These are phyloP conservation scores for Euwallacea fornicatus DNA, from an alignment of 1,140 invertebrate genomes.

Conservation along the genomic window DNA sequence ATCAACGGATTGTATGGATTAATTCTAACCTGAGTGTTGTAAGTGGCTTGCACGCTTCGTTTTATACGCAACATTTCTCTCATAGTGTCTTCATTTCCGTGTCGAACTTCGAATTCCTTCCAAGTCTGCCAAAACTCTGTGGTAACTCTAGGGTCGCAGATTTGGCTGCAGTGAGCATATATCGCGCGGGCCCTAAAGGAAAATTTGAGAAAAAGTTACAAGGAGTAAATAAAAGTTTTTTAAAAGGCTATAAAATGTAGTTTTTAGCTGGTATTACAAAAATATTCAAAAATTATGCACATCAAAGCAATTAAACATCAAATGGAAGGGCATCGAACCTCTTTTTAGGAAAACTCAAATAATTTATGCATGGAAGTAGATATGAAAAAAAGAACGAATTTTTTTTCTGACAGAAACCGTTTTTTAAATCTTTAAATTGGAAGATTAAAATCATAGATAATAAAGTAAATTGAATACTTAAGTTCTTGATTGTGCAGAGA, in stretches of 20 bases:
- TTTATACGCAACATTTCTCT: constrained; percentile 98
- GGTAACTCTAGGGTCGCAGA: constrained; percentile 96
- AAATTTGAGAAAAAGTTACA: not conserved
- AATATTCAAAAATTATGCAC: not conserved
- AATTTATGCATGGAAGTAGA: too few relatives aligned
- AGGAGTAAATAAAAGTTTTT: too few relatives aligned
- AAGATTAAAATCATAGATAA: not conserved
- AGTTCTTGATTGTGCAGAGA: too few relatives aligned
- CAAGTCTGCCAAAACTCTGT: constrained; percentile 96
- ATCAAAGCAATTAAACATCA: too few relatives aligned
- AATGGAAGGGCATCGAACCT: too few relatives aligned
- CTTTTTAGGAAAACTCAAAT: too few relatives aligned
- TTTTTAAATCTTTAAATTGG: not conserved
- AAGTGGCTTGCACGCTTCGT: constrained; percentile 94
- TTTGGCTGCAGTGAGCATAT: constrained; percentile 97
- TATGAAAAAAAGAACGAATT: too few relatives aligned
- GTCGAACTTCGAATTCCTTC: constrained; percentile 97
- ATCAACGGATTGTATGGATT: constrained; percentile 4
- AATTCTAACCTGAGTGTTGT: constrained; percentile 81
- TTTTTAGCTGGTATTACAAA: not conserved
- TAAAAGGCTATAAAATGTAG: too few relatives aligned
- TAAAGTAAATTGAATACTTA: too few relatives aligned
- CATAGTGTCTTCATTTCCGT: constrained; percentile 99
- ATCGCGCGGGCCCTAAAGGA: constrained; percentile 82
- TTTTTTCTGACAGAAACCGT: not conserved